Conservation (phyloP, 1,140 invertebrate species). For the Steinernema khuongi region DNA sequence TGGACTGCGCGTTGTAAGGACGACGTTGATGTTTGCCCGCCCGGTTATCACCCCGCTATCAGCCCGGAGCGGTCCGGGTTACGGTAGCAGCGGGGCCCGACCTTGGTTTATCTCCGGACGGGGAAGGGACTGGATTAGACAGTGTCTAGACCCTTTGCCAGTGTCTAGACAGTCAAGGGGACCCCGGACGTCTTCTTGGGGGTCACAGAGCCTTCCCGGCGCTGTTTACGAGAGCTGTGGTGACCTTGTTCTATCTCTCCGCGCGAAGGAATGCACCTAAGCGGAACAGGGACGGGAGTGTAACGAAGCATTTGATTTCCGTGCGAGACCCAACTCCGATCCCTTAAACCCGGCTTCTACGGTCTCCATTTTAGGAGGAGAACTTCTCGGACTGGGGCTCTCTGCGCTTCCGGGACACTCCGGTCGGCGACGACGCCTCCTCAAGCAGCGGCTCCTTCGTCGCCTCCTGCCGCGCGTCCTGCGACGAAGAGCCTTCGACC, state of each 20-base stretch:
- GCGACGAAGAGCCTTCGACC: neutral
- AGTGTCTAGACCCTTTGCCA: too few species aligned
- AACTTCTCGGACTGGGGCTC: slow-evolving; percentile 9
- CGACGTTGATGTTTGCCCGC: too few species aligned
- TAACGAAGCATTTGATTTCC: neutral
- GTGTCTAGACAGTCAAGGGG: too few species aligned
- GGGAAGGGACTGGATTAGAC: too few species aligned
- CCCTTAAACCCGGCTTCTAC: too few species aligned
- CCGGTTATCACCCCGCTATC: neutral
- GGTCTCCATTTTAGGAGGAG: neutral
- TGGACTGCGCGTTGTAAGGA: too few species aligned
- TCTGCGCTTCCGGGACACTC: neutral
- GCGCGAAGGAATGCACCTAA: neutral
- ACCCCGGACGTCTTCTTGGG: too few species aligned
- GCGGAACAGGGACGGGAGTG: neutral
- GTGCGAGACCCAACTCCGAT: neutral
- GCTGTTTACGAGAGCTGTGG: neutral
- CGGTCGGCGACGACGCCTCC: neutral
- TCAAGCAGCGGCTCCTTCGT: slow-evolving; percentile 6
- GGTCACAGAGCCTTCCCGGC: too few species aligned
- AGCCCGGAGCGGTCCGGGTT: neutral
- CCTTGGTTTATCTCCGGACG: neutral
- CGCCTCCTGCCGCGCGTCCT: neutral
- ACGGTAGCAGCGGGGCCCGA: neutral
- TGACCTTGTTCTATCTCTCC: slow-evolving; percentile 2